phyloP scores from a whole-genome alignment of 2,888 invertebrate genomes.

The Steinernema scapterisci region DNA sequence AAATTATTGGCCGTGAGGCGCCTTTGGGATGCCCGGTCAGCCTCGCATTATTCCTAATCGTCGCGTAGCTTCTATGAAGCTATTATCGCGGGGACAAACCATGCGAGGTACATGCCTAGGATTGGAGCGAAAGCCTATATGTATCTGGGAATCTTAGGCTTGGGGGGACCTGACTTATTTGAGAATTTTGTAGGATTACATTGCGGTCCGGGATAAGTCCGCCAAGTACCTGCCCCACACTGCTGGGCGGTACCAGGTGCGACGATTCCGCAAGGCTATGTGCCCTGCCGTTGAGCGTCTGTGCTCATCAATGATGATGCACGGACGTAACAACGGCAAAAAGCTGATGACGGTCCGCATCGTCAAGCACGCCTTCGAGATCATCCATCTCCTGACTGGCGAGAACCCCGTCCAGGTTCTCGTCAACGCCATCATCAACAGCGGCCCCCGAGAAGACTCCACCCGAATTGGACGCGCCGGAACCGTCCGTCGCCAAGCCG shows the following conservation, averaged over 20 bases:
- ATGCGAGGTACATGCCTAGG: constrained; percentile 6
- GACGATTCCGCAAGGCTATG: constrained; percentile 97
- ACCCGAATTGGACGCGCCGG: constrained; percentile 99
- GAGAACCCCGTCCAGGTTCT: constrained; percentile 79
- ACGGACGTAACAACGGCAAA: constrained; percentile 99
- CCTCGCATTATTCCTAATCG: constrained; percentile 17
- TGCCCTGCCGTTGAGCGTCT: constrained; percentile 98
- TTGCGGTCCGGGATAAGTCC: constrained; percentile 81
- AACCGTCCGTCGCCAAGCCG: constrained; percentile 99
- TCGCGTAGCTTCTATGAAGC: not conserved
- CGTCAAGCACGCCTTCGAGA: constrained; percentile 98
- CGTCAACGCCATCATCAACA: constrained; percentile 97
- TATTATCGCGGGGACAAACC: constrained; percentile 20
- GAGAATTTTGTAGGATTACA: constrained; percentile 70
- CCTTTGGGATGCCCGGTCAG: constrained; percentile 20
- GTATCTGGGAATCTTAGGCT: not conserved
- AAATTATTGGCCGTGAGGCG: constrained; percentile 12
- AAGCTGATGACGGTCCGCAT: constrained; percentile 98
- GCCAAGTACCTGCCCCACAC: constrained; percentile 99
- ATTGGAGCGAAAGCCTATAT: too few relatives aligned
- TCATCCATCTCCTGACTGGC: constrained; percentile 78
- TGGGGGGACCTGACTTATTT: not conserved
- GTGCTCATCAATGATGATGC: constrained; percentile 98
- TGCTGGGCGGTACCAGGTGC: constrained; percentile 86
- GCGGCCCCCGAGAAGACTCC: constrained; percentile 98